Evolutionary conservation across 2,888 invertebrate species (phyloP), one percentile per base, ranked within the genome.

Genomic region (Macrophya annulata): DNA sequence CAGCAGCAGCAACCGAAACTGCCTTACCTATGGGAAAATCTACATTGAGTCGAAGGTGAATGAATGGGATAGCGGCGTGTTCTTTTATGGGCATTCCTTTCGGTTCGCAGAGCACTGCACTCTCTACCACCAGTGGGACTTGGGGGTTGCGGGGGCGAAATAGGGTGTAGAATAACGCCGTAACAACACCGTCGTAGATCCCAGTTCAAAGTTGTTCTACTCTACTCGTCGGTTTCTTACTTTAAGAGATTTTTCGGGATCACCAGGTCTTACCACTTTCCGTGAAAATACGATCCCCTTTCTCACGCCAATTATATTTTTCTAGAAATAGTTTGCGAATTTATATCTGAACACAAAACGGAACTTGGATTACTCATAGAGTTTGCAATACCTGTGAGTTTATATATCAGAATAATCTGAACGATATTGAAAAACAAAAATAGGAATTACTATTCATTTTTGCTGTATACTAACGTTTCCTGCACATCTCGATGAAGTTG

Each of bases 21-120:
- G 83, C 48, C 83, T 83, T 83, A 88, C 90, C 89, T 90, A 91
- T 91, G 91, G 90, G 92, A 92, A 92, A 91, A 91, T 90, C 89
- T 90, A 91, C 90, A 90, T 90, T 90, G 89, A 90, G 88, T 87
- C 89, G 89, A 88, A 87, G 88, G 88, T 89, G 90, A 90, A 90
- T 92, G 92, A 92, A 92, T 92, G 91, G 89, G 89, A 86, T 88
- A n/a, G 88, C 90, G 91, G 90, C 90, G 90, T 89, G 89, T 90
- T 91, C 93, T 91, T 93, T 93, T 93, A 93, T 92, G 90, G 90
- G 88, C 90, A 91, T 92, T 92, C 90, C 90, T 90, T 90, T 89
- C 87, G 88, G 86, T 87, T 85, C 87, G 87, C 74, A 86, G 85
- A 72, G 86, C 82, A 83, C 85, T 37, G 65, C 85, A 48, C 31